phyloP scores from a whole-genome alignment of 2,113 vertebrate species.

The Coryphaenoides rupestris region DNA sequence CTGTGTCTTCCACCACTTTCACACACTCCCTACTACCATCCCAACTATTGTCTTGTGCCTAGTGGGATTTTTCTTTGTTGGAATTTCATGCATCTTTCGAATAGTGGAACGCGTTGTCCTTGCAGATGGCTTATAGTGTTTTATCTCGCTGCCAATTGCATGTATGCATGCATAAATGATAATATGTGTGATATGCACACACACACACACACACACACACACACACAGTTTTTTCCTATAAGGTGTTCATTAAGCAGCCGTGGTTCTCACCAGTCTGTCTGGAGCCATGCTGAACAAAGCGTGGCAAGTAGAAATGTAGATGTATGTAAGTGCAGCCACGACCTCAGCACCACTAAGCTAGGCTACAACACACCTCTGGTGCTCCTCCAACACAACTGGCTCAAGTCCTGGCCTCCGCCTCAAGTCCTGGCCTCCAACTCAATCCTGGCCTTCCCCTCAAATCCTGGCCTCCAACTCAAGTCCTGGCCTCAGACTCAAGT shows the following conservation, averaged over 20 bases:
- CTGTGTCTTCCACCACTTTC: not conserved
- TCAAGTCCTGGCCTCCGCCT: no score
- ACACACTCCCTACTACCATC: constrained; percentile 8
- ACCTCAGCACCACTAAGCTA: no score
- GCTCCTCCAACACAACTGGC: no score
- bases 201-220: not conserved
- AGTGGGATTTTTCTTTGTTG: no score
- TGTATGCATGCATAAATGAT: not conserved
- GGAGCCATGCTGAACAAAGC: constrained; percentile 40
- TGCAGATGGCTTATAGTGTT: not conserved
- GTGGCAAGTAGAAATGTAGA: constrained; percentile 49
- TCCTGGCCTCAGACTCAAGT: not conserved
- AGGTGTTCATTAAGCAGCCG: constrained; percentile 26
- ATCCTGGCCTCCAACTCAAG: no score
- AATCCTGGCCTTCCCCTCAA: no score
- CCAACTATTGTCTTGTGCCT: not conserved
- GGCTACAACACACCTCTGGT: constrained; percentile 6
- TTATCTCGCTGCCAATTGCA: not conserved
- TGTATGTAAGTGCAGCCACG: constrained; percentile 53
- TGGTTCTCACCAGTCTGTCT: constrained; percentile 11
- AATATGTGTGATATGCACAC: not conserved
- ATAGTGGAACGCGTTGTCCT: no score
- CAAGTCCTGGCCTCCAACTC: no score
- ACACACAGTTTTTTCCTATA: constrained; percentile 14
- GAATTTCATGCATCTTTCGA: not conserved